Percentiles rank a stretch among this genome's conserved stretches.
These are phyloP conservation scores for Microdon myrmicae DNA, from an alignment of 2,888 invertebrate species.

Conservation along the genomic window DNA sequence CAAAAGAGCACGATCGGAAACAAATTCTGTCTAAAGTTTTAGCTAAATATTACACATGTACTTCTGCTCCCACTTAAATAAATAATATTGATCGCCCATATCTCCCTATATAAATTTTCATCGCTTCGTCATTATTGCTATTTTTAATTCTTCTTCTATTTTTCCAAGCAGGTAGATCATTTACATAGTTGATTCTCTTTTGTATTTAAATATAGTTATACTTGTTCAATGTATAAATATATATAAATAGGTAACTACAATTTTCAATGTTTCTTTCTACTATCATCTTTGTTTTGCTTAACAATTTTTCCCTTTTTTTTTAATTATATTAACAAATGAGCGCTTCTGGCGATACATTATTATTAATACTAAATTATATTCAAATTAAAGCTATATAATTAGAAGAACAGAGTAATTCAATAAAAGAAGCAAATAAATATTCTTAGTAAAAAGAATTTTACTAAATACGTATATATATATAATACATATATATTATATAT, in stretches of 20 bases:
- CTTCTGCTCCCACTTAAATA: constrained; percentile 5
- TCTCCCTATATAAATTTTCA: constrained; percentile 1
- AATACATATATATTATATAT: too few relatives aligned
- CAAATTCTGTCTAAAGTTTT: constrained; percentile 23
- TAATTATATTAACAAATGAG: too few relatives aligned
- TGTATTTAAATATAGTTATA: constrained; percentile 30
- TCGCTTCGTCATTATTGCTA: constrained; percentile 21
- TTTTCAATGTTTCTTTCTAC: constrained; percentile 43
- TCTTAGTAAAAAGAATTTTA: constrained; percentile 42
- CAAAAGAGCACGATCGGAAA: constrained; percentile 26
- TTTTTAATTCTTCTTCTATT: constrained; percentile 28
- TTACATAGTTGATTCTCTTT: constrained; percentile 13
- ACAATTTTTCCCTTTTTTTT: too few relatives aligned
- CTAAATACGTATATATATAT: too few relatives aligned
- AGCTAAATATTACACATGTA: constrained; percentile 7
- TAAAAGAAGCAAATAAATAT: constrained; percentile 48
- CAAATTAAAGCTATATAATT: too few relatives aligned
- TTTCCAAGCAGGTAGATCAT: constrained; percentile 26
- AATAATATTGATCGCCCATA: constrained; percentile 2
- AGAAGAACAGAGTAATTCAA: too few relatives aligned
- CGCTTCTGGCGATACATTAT: too few relatives aligned
- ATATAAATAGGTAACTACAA: constrained; percentile 49
- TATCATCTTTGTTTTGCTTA: too few relatives aligned
- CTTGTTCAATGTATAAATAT: constrained; percentile 29
- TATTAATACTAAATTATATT: too few relatives aligned